A percentile compares a stretch with the other conserved stretches of the same genome.
Conservation (phyloP, 2,797 vertebrate genomes). For the Galagoides demidoff region DNA sequence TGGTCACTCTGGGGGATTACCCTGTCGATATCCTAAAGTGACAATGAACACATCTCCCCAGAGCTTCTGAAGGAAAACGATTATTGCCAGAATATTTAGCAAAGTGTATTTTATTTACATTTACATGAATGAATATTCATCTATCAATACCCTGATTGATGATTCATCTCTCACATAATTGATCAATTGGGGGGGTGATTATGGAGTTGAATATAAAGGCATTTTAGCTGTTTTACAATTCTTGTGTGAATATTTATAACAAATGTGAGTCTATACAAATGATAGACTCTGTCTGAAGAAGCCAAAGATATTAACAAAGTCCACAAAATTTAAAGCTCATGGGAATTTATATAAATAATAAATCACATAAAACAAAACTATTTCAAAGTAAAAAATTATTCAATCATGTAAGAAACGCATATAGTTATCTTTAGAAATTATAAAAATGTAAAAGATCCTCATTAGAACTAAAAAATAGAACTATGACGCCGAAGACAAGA, state of each 20-base stretch:
- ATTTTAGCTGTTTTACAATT: not conserved
- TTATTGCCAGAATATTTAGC: not conserved
- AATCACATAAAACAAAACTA: not conserved
- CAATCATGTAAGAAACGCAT: not conserved
- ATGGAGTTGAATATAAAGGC: not conserved
- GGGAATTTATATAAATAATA: not conserved
- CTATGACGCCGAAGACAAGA: not conserved
- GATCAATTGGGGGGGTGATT: not conserved
- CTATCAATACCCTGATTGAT: not conserved
- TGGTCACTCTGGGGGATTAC: not conserved
- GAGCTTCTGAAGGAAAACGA: not conserved
- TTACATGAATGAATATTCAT: not conserved
- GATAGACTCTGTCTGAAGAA: not conserved
- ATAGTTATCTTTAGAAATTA: not conserved
- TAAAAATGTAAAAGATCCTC: not conserved
- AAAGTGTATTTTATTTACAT: not conserved
- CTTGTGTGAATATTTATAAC: not conserved
- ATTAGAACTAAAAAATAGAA: not conserved
- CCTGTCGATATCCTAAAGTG: not conserved
- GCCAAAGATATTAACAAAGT: not conserved
- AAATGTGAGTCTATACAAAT: not conserved
- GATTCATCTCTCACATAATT: not conserved
- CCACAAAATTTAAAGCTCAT: not conserved
- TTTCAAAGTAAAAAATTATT: not conserved
- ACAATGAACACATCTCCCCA: not conserved